Evolutionary conservation across 2,113 vertebrate genomes (phyloP).

Genomic region (Eptatretus burgeri): DNA sequence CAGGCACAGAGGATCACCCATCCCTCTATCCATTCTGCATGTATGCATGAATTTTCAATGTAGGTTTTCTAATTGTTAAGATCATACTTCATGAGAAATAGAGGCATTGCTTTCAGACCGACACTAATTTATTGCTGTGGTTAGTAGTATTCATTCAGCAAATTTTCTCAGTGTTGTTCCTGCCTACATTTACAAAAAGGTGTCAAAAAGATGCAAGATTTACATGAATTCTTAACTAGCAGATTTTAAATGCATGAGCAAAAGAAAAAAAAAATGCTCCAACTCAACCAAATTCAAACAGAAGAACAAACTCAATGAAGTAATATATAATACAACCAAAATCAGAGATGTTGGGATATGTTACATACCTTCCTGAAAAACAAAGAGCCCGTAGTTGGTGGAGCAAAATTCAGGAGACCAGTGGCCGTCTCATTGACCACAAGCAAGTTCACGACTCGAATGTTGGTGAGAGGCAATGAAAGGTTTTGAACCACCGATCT

Average conservation of each 20-base stretch:
- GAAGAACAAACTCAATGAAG: background rate
- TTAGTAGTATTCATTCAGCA: no score
- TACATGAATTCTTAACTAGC: no score
- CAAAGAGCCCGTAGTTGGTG: conserved; percentile 10
- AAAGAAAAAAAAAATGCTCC: background rate
- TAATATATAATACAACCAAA: conserved; percentile 12
- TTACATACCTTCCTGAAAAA: conserved; percentile 2
- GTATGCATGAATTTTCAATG: no score
- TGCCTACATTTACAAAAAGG: no score
- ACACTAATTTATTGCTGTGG: no score
- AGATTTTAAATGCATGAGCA: background rate
- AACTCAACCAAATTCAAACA: background rate
- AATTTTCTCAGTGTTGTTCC: no score
- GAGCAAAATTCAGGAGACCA: conserved; percentile 16
- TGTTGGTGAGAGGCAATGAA: conserved; percentile 19
- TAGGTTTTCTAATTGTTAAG: no score
- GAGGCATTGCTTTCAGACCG: no score
- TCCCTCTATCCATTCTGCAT: no score
- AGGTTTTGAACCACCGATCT: conserved; percentile 24
- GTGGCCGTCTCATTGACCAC: conserved; percentile 19
- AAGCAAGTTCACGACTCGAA: conserved; percentile 26
- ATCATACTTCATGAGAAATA: no score
- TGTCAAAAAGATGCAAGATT: no score
- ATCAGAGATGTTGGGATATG: conserved; percentile 10
- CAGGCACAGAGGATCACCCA: no score